Conservation (phyloP, 2,113 vertebrate species). For the Nibea albiflora region DNA sequence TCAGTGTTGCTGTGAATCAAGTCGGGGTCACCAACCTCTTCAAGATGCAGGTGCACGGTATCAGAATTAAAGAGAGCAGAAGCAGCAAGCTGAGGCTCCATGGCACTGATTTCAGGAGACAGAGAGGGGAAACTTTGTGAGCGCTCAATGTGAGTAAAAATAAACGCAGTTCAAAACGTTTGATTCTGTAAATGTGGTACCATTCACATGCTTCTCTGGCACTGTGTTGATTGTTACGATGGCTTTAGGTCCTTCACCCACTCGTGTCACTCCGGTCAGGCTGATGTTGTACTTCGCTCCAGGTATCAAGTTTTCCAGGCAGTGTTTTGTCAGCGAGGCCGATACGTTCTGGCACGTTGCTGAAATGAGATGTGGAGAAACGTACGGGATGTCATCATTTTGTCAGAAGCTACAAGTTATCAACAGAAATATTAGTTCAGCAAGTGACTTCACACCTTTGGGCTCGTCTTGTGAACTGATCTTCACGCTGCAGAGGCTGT, state of each 20-base stretch:
- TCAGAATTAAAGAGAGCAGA: conserved; percentile 52
- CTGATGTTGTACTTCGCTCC: conserved; percentile 66
- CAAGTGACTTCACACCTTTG: conserved; percentile 20
- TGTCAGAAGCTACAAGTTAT: background rate
- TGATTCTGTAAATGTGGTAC: conserved; percentile 25
- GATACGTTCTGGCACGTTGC: conserved; percentile 67
- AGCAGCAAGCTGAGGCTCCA: conserved; percentile 59
- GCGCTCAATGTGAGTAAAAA: background rate
- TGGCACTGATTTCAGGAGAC: conserved; percentile 38
- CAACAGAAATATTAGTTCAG: conserved; percentile 1
- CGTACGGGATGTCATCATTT: background rate
- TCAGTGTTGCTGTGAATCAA: background rate
- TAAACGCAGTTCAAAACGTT: background rate
- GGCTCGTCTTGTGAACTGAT: conserved; percentile 5
- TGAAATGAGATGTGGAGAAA: conserved; percentile 9
- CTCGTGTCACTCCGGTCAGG: conserved; percentile 64
- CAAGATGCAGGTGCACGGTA: conserved; percentile 53
- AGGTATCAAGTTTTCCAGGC: conserved; percentile 58
- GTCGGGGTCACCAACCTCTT: conserved; percentile 66
- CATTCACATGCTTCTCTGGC: conserved; percentile 39
- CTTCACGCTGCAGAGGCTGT: conserved; percentile 69
- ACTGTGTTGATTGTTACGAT: conserved; percentile 24
- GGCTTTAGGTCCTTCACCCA: conserved; percentile 63
- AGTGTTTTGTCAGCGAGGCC: conserved; percentile 25
- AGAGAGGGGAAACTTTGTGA: background rate